Evolutionary conservation across 2,113 vertebrate species (phyloP), one percentile per base, ranked within the genome.

Genomic region (Atlantisia rogersi): DNA sequence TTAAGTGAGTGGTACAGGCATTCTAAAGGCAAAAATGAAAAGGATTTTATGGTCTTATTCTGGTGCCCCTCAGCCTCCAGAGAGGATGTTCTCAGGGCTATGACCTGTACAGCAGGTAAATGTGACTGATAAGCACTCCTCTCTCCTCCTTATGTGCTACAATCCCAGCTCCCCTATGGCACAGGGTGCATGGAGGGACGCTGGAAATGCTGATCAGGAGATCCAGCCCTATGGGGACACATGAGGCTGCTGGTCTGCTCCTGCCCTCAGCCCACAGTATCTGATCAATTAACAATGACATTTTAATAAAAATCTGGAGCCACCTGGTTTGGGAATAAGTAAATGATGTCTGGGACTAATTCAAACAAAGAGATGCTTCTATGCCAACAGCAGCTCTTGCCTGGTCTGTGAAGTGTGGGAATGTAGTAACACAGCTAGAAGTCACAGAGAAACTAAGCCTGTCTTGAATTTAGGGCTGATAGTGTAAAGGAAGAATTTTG

Each of bases 161-260:
- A 28, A 3, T 28, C 11, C 22, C 75, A 71, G n/a, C 19, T 44
- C 21, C 55, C 26, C 46, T 44, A 6, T 6, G 64, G 46, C 55
- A 32, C 7, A 62, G 37, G 5, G 3, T 1, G 0, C 1, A 1
- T 12, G 48, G 48, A 63, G 24, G 15, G 5, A 50, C 50, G 50
- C 24, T 50, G 12, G 58, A 42, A 58, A 65, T 15, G 28, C 58
- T 48, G 35, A 35, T 8, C 25, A 13, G 42, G 32, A 70, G 22
- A 62, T 44, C 13, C 56, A 70, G n/a, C 17, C 28, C 14, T 50
- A 39, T 1, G 3, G 24, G 12, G 28, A n/a, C n/a, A 12, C 0
- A 1, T 24, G n/a, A 48, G 42, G 40, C 40, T 64, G 25, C 40
- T 40, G 50, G 22, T 48, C 18, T 4, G 15, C 40, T 39, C 48